phyloP scores from a whole-genome alignment of 2,113 vertebrate species.

The Balaeniceps rex region DNA sequence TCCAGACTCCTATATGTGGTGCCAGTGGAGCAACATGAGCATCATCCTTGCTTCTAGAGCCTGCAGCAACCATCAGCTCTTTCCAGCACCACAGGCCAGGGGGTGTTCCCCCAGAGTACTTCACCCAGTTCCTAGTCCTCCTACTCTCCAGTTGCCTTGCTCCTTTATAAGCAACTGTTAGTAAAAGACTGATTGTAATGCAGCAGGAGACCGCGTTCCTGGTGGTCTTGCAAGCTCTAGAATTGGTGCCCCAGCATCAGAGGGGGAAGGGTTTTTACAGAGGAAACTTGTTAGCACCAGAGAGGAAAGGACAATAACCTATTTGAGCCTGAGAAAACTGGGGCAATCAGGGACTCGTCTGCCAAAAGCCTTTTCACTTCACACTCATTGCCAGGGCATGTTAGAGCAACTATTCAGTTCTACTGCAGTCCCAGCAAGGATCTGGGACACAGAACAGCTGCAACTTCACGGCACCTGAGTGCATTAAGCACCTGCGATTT shows the following conservation, averaged over 20 bases:
- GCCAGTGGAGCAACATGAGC: not conserved
- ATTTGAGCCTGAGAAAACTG: slow-evolving; percentile 46
- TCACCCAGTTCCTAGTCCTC: not conserved
- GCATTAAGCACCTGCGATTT: not conserved
- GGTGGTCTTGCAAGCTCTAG: not conserved
- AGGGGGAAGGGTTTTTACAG: not conserved
- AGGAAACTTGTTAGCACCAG: slow-evolving; percentile 4
- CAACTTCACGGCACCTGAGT: not conserved
- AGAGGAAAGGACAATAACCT: slow-evolving; percentile 44
- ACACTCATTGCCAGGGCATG: not conserved
- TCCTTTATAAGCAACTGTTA: not conserved
- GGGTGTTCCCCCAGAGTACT: not conserved
- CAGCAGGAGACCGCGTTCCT: not conserved
- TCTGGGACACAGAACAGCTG: not conserved
- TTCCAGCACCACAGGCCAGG: not conserved
- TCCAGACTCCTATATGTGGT: not conserved
- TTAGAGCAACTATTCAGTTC: not conserved
- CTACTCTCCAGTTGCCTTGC: not conserved
- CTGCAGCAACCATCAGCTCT: not conserved
- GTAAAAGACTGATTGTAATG: not conserved
- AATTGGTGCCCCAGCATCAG: not conserved
- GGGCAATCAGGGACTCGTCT: not conserved
- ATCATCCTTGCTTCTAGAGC: not conserved
- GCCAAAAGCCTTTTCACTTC: slow-evolving; percentile 41
- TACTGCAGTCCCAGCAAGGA: not conserved